Conservation (phyloP, 2,888 invertebrate species). For the Minunthozetes semirufus region DNA sequence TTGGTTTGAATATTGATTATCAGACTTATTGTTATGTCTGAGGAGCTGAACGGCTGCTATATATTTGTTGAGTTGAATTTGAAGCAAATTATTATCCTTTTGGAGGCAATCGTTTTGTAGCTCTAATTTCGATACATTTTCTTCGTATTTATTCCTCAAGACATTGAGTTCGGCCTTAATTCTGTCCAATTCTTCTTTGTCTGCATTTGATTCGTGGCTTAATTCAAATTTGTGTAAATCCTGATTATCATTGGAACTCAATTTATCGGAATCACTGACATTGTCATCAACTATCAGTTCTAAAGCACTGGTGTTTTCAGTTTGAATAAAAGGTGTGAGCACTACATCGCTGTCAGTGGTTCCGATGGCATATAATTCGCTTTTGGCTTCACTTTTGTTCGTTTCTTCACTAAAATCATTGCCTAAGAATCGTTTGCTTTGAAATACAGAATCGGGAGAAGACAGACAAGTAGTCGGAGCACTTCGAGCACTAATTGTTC, state of each 20-base stretch:
- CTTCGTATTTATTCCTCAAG: constrained; percentile 3
- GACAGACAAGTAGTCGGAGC: constrained; percentile 24
- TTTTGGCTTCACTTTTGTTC: not conserved
- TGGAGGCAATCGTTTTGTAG: constrained; percentile 5
- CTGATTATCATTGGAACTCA: not conserved
- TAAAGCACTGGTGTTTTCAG: not conserved
- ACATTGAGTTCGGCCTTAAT: not conserved
- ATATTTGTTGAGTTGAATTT: constrained; percentile 76
- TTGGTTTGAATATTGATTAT: no score
- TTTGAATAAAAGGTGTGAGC: constrained; percentile 18
- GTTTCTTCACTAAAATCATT: no score
- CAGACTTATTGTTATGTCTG: no score
- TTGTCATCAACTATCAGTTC: not conserved
- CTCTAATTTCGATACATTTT: constrained; percentile 14
- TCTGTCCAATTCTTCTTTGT: not conserved
- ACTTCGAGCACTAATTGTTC: constrained; percentile 1
- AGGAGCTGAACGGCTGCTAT: constrained; percentile 81
- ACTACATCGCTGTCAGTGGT: constrained; percentile 7
- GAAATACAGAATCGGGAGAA: not conserved
- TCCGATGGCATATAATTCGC: not conserved
- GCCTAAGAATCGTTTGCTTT: no score
- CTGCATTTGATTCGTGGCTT: constrained; percentile 9
- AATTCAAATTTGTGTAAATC: not conserved
- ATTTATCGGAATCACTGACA: constrained; percentile 17
- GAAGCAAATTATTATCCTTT: constrained; percentile 74